Evolutionary conservation across 2,797 vertebrate species (phyloP).

Genomic region (Steatocranus sp.): DNA sequence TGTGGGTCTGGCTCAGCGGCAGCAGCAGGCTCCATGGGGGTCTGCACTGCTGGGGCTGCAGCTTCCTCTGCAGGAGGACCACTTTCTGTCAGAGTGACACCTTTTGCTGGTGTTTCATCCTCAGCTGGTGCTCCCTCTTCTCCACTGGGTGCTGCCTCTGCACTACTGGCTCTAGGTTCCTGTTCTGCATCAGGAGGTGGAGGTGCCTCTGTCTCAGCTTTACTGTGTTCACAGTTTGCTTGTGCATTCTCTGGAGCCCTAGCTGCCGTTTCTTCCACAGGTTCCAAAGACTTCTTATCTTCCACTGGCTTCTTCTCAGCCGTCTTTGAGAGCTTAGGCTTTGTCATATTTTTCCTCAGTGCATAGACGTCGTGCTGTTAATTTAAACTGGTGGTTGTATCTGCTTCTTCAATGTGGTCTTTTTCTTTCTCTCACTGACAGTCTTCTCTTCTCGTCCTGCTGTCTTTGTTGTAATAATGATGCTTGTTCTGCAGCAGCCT

Average conservation of each 20-base stretch:
- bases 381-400: background rate
- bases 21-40: conserved; percentile 11
- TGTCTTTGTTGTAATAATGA: conserved; percentile 30
- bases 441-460: conserved; percentile 15
- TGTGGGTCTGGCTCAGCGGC: conserved; percentile 50
- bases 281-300: conserved; percentile 15
- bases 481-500: conserved; percentile 26
- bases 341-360: conserved; percentile 57
- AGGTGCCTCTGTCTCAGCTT: background rate
- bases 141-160: background rate
- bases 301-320: conserved; percentile 61
- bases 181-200: background rate
- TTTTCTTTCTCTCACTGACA: background rate
- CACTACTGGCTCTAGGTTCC: background rate
- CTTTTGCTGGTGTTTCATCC: conserved; percentile 18
- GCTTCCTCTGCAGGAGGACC: conserved; percentile 15
- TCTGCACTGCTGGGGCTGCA: background rate
- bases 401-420: background rate
- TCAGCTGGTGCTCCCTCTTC: conserved; percentile 25
- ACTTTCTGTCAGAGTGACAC: background rate
- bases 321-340: conserved; percentile 65
- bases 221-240: background rate
- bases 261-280: background rate
- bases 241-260: background rate
- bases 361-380: background rate